phyloP scores from a whole-genome alignment of 1,140 invertebrate species.

The Bombus impatiens region DNA sequence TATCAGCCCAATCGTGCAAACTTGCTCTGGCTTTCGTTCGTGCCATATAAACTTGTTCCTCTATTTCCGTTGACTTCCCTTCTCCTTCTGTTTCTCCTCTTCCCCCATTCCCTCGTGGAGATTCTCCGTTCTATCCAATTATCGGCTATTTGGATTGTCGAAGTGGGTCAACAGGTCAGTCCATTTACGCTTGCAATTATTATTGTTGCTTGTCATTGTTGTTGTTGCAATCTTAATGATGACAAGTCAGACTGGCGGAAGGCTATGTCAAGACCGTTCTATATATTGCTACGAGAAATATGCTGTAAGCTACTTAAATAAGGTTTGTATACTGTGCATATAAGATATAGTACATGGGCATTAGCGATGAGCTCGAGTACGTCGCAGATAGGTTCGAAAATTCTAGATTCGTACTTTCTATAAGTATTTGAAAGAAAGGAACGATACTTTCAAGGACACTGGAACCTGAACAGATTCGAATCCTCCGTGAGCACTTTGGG shows the following conservation, averaged over 20 bases:
- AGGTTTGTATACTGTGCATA: too few species aligned
- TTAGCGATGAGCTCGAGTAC: too few species aligned
- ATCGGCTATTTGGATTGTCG: conserved; percentile 28
- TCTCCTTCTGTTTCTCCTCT: not conserved
- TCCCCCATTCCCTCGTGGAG: not conserved
- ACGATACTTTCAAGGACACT: too few species aligned
- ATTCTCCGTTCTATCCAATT: conserved; percentile 42
- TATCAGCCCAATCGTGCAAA: conserved; percentile 34
- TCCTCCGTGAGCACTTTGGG: too few species aligned
- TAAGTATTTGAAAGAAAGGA: too few species aligned
- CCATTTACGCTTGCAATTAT: conserved; percentile 22
- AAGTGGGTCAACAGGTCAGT: conserved; percentile 29
- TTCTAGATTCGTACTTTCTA: too few species aligned
- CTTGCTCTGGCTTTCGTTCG: conserved; percentile 15
- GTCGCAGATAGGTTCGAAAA: too few species aligned
- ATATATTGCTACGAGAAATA: too few species aligned
- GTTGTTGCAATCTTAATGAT: conserved; percentile 22
- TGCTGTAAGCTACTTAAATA: too few species aligned
- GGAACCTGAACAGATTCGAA: too few species aligned
- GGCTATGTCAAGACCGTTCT: not conserved
- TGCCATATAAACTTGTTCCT: conserved; percentile 19
- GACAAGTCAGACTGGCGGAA: not conserved
- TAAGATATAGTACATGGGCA: too few species aligned
- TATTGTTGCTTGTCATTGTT: not conserved
- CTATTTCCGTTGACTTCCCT: not conserved